These are phyloP conservation scores for Orycteropus afer DNA, from an alignment of 2,113 vertebrate genomes.

Conservation along the genomic window DNA sequence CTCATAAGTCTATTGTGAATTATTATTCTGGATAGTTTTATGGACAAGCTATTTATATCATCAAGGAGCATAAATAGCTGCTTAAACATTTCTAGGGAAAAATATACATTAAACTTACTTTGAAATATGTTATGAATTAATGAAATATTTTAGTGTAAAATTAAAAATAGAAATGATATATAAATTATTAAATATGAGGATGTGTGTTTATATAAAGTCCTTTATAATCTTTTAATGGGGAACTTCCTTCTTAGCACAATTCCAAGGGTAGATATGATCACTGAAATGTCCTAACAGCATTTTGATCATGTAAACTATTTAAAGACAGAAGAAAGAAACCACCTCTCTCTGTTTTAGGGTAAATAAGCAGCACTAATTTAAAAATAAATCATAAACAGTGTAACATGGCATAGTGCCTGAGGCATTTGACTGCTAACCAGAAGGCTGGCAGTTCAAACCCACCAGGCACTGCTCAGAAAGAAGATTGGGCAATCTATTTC, in stretches of 20 bases:
- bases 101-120: neutral
- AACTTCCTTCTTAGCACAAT: neutral
- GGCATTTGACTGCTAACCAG: too few species aligned
- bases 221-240: neutral
- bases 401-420: too few species aligned
- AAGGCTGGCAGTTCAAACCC: too few species aligned
- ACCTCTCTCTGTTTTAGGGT: rapidly evolving
- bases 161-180: neutral
- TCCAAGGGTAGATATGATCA: too few species aligned
- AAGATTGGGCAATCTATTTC: too few species aligned
- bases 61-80: neutral
- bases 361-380: neutral
- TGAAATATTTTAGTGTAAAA: neutral
- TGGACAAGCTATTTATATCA: neutral
- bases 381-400: neutral
- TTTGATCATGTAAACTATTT: neutral
- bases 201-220: neutral
- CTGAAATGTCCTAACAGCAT: rapidly evolving
- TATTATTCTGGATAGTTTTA: neutral
- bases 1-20: neutral
- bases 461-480: too few species aligned
- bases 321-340: neutral
- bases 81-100: neutral
- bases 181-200: neutral
- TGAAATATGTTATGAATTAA: neutral